phyloP scores from a whole-genome alignment of 2,113 vertebrate species.

The Sardina pilchardus region DNA sequence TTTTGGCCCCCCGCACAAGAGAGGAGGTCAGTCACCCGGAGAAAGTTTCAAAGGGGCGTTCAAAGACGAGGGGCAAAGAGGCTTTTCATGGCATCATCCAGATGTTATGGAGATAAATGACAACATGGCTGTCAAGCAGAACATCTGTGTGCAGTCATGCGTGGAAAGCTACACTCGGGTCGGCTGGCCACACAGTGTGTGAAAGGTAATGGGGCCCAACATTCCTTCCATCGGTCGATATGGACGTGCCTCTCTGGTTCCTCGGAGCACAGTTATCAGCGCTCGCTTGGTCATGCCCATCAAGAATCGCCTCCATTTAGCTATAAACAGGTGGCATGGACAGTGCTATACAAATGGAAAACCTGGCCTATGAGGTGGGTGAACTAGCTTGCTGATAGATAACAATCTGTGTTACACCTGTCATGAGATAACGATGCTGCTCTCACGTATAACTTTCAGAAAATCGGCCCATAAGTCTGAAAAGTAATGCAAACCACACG shows the following conservation, averaged over 20 bases:
- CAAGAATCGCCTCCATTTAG: not conserved
- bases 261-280: not conserved
- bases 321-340: not conserved
- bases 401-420: too few relatives aligned
- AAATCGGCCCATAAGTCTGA: too few relatives aligned
- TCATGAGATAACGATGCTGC: too few relatives aligned
- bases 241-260: not conserved
- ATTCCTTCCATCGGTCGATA: too few relatives aligned
- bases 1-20: not conserved
- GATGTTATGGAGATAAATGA: not conserved
- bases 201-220: not conserved
- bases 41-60: not conserved
- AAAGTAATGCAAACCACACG: too few relatives aligned
- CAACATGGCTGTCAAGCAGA: not conserved
- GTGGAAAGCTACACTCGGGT: not conserved
- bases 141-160: not conserved
- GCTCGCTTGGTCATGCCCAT: not conserved
- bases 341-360: not conserved
- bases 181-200: not conserved
- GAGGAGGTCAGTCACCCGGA: not conserved
- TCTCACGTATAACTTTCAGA: too few relatives aligned
- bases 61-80: not conserved
- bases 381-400: too few relatives aligned
- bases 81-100: not conserved
- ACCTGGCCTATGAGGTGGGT: not conserved